Evolutionary conservation across 2,888 invertebrate species (phyloP).

Genomic region (Lagria hirta): DNA sequence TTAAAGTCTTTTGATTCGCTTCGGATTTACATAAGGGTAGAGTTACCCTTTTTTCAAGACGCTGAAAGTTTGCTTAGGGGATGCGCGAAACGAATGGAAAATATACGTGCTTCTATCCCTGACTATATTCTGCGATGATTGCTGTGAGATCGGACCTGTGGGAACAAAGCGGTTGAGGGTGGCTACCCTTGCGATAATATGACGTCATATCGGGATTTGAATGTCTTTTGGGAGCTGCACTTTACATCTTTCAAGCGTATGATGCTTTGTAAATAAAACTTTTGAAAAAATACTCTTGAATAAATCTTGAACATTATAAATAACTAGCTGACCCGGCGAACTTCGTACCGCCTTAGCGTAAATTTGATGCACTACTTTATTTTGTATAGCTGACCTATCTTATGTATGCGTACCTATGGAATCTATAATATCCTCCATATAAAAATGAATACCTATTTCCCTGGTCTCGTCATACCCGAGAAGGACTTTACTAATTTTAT

Average conservation of each 20-base stretch:
- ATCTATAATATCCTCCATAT: too few relatives aligned
- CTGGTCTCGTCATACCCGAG: too few relatives aligned
- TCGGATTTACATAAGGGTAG: constrained; percentile 42
- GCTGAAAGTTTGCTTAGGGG: constrained; percentile 9
- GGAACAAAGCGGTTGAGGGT: constrained; percentile 40
- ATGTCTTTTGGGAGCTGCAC: constrained; percentile 40
- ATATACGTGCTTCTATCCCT: constrained; percentile 15
- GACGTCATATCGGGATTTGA: constrained; percentile 45
- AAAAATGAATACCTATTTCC: too few relatives aligned
- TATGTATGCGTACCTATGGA: too few relatives aligned
- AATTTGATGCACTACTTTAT: too few relatives aligned
- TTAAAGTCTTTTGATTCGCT: constrained; percentile 35
- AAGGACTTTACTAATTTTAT: too few relatives aligned
- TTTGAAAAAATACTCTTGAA: background rate
- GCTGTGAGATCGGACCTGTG: constrained; percentile 50
- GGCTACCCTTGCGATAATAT: constrained; percentile 28
- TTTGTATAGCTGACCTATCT: too few relatives aligned
- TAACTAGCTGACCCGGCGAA: too few relatives aligned
- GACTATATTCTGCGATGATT: constrained; percentile 38
- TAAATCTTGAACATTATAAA: background rate
- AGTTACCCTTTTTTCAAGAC: constrained; percentile 17
- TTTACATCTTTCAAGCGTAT: constrained; percentile 43
- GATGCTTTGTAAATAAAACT: background rate
- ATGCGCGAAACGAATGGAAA: constrained; percentile 8
- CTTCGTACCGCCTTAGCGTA: too few relatives aligned